Base-by-base conservation (phyloP, 1,140 invertebrate genomes). In the Dendroctonus valens region DNA sequence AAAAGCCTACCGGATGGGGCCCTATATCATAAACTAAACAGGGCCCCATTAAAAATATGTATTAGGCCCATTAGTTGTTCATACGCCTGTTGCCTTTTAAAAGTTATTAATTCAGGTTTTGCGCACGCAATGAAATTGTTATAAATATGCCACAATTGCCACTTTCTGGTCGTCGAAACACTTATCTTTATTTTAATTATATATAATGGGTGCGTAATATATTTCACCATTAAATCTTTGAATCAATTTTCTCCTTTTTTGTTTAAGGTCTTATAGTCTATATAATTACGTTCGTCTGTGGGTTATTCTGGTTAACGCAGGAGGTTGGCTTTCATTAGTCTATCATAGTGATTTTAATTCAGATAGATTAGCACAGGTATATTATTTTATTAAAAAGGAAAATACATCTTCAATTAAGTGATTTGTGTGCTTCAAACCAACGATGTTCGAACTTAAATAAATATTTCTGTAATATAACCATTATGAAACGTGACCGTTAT, bases 91-190 rank as follows among this genome's bases (percentile, higher is more conserved):
- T 48, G 14, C 59, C 49, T 61, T 52, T 52, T 39, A 41, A 52
- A 61, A 52, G 48, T 61, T 61, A 52, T 61, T 61, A 61, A 61
- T 61, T 37, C 48, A 52, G 15, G 38, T 49, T 50, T 41, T 12
- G 42, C 37, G 40, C 59, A 61, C 59, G 59, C 59, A 61, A 61
- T 50, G 49, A 63, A 63, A 63, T 63, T 63, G 60, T 63, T 63
- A 54, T 63, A 63, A 63, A 63, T 63, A 63, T 54, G 50, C 60
- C 60, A 63, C 60, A 63, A 63, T 63, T 63, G 50, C 60, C 60
- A 54, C 60, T 54, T 41, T 61, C 48, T 41, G 39, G 41, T 49
- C 50, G 51, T 38, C 26, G 51, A 63, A 63, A 63, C 60, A 54
- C 51, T 63, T 63, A 63, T 50, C 51, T 38, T 42, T 63, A 63